Conservation (phyloP, 2,113 vertebrate species). For the Eudorcas thomsonii region DNA sequence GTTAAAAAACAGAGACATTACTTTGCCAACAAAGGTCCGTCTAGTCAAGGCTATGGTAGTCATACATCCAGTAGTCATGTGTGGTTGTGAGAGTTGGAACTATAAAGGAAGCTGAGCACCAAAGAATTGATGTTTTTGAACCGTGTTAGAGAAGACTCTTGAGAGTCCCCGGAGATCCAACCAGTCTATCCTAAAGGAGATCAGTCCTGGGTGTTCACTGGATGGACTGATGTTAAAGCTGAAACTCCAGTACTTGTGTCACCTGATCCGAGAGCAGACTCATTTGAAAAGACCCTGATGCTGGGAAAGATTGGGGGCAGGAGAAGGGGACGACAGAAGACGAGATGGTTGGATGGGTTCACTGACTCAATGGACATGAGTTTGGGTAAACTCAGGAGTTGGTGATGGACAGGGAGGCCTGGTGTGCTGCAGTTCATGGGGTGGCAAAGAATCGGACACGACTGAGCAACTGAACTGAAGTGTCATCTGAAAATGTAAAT, state of each 20-base stretch:
- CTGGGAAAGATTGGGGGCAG: background rate
- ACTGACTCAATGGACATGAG: background rate
- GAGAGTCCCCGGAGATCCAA: background rate
- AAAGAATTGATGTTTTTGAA: background rate
- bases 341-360: background rate
- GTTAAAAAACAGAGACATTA: background rate
- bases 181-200: background rate
- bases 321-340: background rate
- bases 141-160: background rate
- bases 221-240: background rate
- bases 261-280: rapidly evolving
- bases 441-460: rapidly evolving
- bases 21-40: background rate
- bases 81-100: background rate
- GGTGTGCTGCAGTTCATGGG: background rate
- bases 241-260: background rate
- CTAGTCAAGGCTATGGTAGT: background rate
- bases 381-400: background rate
- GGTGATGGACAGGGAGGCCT: background rate
- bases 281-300: background rate
- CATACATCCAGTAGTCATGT: background rate
- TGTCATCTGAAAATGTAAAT: background rate
- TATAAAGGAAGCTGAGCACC: background rate
- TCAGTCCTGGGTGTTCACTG: background rate
- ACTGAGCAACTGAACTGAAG: background rate